A percentile compares a stretch with the other conserved stretches of the same genome.
phyloP scores from a whole-genome alignment of 2,113 vertebrate genomes.

The Myanophis thanlyinensis region DNA sequence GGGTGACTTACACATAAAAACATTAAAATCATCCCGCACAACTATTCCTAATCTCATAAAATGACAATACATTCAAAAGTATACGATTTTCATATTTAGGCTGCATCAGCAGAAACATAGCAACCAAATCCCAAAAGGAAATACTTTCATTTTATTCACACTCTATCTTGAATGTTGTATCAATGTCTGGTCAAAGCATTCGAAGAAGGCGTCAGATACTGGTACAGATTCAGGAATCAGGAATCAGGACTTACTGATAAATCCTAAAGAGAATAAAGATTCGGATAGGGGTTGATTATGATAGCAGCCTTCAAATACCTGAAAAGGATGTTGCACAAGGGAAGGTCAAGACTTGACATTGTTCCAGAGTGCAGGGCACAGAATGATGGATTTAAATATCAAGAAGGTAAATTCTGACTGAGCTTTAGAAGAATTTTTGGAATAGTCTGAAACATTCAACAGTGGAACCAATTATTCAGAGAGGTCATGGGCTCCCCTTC shows the following conservation, averaged over 20 bases:
- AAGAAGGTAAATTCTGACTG: not conserved
- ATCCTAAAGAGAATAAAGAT: not conserved
- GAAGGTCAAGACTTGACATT: not conserved
- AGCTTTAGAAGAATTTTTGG: not conserved
- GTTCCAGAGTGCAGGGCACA: not conserved
- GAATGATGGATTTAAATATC: not conserved
- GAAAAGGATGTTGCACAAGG: not conserved
- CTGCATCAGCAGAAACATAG: not conserved
- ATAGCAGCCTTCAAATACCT: not conserved
- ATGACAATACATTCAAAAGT: not conserved
- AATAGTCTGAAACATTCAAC: not conserved
- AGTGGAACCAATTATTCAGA: not conserved
- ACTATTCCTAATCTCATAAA: not conserved
- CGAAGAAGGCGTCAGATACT: not conserved
- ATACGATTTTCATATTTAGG: not conserved
- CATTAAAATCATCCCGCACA: not conserved
- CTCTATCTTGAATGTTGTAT: not conserved
- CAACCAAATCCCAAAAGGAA: not conserved
- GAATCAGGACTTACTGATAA: not conserved
- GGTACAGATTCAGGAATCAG: not conserved
- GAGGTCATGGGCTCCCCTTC: not conserved
- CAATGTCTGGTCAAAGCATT: not conserved
- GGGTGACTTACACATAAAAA: not conserved
- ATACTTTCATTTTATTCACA: not conserved
- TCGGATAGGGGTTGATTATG: not conserved